Evolutionary conservation across 2,113 vertebrate species (phyloP).

Genomic region (Sprattus sprattus): DNA sequence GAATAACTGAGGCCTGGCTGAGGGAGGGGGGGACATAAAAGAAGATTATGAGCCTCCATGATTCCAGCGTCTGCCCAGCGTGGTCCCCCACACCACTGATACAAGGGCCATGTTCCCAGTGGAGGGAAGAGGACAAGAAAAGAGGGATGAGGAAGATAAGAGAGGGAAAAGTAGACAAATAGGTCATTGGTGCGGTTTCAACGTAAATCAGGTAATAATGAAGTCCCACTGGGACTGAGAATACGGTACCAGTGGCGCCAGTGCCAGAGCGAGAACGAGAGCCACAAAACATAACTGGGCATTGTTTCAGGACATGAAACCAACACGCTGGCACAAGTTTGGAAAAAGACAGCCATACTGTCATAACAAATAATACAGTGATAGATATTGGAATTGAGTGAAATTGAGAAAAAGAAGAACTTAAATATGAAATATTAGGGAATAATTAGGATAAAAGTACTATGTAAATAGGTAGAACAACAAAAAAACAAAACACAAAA

Average conservation of each 20-base stretch:
- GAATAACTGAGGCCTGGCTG: slow-evolving; percentile 71
- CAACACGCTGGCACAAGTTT: background rate
- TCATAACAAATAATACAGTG: background rate
- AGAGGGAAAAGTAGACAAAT: background rate
- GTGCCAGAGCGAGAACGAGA: background rate
- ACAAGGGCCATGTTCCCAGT: slow-evolving; percentile 43
- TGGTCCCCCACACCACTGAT: slow-evolving; percentile 55
- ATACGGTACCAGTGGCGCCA: background rate
- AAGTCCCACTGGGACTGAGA: background rate
- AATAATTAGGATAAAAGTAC: background rate
- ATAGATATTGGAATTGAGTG: background rate
- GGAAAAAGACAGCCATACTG: background rate
- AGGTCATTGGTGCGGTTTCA: background rate
- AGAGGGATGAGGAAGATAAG: background rate
- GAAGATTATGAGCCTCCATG: slow-evolving; percentile 58
- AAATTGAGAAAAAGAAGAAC: background rate
- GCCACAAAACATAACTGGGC: background rate
- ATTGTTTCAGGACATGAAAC: background rate
- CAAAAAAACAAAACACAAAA: background rate
- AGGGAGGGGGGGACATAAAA: slow-evolving; percentile 63
- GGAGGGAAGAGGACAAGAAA: background rate
- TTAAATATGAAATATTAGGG: background rate
- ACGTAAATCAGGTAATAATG: background rate
- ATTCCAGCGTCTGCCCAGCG: slow-evolving; percentile 50
- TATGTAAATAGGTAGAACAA: background rate